Percentiles rank a stretch among this genome's conserved stretches.
phyloP scores from a whole-genome alignment of 2,113 vertebrate genomes.

The Rynchops niger region DNA sequence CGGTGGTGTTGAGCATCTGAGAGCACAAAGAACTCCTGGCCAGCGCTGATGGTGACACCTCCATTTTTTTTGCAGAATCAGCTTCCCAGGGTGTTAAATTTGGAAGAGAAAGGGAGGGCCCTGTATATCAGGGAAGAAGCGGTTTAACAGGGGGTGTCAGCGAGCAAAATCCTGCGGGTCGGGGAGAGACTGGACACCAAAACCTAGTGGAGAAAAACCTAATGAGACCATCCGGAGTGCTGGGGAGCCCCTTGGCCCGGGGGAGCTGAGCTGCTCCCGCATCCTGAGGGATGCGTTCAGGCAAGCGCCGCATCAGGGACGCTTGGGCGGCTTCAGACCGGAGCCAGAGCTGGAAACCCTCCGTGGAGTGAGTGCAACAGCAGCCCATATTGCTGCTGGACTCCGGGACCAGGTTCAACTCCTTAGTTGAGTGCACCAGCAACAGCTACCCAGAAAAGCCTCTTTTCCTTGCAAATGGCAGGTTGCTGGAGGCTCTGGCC shows the following conservation, averaged over 20 bases:
- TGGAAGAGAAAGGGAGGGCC: background rate
- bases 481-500: background rate
- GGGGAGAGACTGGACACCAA: background rate
- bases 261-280: background rate
- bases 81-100: background rate
- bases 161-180: background rate
- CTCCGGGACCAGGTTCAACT: background rate
- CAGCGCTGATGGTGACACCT: background rate
- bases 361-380: background rate
- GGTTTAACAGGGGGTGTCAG: background rate
- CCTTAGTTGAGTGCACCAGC: background rate
- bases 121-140: background rate
- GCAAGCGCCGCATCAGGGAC: background rate
- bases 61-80: background rate
- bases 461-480: fast-evolving
- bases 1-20: too few species aligned
- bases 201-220: background rate
- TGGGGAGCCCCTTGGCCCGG: background rate
- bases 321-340: fast-evolving
- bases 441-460: background rate
- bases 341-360: background rate
- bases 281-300: background rate
- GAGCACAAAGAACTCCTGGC: background rate
- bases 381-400: background rate
- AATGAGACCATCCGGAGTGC: background rate